Base-by-base conservation (phyloP, 2,113 vertebrate genomes). In the Pao palembangensis region DNA sequence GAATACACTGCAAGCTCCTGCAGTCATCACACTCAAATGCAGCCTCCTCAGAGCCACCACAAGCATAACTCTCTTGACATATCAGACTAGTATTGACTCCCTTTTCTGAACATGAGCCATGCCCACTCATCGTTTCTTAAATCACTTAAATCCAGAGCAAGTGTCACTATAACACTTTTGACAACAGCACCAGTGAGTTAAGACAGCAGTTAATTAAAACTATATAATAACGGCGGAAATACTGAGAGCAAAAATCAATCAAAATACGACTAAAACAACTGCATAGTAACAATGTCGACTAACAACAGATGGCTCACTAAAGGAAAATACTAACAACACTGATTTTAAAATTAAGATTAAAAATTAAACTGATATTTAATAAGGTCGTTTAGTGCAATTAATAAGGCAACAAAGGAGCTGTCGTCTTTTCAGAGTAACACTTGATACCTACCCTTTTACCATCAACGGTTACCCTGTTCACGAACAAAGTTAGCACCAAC, bases 41-140 rank as follows among this genome's bases (percentile, higher is more conserved):
- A 10, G 95, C 95, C 78, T 95, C 93, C 23, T 94, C 93, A 4
- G 91, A 90, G 68, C 94, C 95, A n/a, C 92, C 92, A 73, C 95
- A 98, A n/a, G 88, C 91, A 23, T 94, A 97, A 76, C 91, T 95
- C 56, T 98, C 95, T 77, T 98, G 95, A 88, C 95, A 98, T 87
- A 91, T 79, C 5, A 95, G 88, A 15, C 80, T 92, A 0, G 93
- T 92, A 71, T 93, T 94, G 66, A 93, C 91, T 78, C 92, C 91
- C 53, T 93, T 94, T 85, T 95, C 93, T 21, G 75, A 88, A 63
- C 90, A 90, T 55, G 88, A 88, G 6, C 93, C 91, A 86, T 94
- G 93, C 17, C 92, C 91, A 56, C 93, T 97, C 95, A 97, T 97
- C 69, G 79, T 93, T 86, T 81, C 84, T 70, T 55, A 64, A 52